These are phyloP conservation scores for Bufotes viridis DNA, from an alignment of 2,797 vertebrate species.

Conservation along the genomic window DNA sequence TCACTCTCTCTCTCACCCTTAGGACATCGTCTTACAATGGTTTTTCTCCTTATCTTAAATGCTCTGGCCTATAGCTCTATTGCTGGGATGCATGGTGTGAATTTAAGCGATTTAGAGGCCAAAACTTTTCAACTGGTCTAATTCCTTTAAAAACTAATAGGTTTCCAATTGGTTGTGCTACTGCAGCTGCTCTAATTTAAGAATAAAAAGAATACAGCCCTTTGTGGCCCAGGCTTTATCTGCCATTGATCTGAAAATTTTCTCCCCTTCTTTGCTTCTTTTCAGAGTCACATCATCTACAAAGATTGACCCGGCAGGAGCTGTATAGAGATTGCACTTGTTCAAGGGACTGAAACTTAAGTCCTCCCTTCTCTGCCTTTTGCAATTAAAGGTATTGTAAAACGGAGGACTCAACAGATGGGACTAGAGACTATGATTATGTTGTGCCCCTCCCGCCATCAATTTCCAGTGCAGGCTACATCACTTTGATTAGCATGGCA, in stretches of 20 bases:
- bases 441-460: conserved; percentile 22
- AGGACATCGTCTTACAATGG: conserved; percentile 52
- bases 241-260: conserved; percentile 76
- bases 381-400: conserved; percentile 70
- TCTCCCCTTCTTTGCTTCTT: conserved; percentile 74
- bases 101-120: conserved; percentile 29
- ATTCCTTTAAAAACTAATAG: conserved; percentile 80
- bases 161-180: conserved; percentile 74
- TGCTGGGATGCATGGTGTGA: conserved; percentile 33
- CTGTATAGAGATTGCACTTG: conserved; percentile 75
- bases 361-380: conserved; percentile 68
- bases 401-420: conserved; percentile 74
- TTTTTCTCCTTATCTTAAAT: conserved; percentile 60
- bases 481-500: conserved; percentile 43
- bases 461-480: conserved; percentile 27
- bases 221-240: conserved; percentile 76
- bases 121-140: conserved; percentile 78
- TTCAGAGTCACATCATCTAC: conserved; percentile 79
- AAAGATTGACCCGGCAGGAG: conserved; percentile 75
- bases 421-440: conserved; percentile 66
- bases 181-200: conserved; percentile 84
- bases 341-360: conserved; percentile 72
- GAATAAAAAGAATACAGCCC: conserved; percentile 82
- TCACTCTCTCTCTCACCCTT: conserved; percentile 57
- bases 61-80: background rate